Conservation (phyloP, 2,113 vertebrate species). For the Fulmarus glacialis region DNA sequence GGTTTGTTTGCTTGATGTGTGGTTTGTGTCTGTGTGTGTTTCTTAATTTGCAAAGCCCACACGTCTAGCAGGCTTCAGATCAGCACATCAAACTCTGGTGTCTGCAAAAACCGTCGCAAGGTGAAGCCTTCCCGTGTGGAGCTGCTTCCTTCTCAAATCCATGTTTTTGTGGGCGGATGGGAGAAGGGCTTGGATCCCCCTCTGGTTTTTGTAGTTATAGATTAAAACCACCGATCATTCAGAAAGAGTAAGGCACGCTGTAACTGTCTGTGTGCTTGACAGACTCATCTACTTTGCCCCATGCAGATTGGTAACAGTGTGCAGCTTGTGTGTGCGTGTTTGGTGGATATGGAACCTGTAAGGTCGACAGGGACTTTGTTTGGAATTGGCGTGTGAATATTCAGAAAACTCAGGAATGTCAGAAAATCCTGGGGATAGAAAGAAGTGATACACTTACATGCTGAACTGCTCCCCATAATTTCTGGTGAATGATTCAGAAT, state of each 20-base stretch:
- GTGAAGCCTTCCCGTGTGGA: not conserved
- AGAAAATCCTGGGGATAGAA: not conserved
- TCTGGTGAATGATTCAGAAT: not conserved
- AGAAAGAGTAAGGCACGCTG: rapidly evolving
- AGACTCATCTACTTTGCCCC: not conserved
- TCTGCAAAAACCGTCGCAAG: not conserved
- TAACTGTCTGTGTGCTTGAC: not conserved
- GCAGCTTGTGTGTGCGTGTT: not conserved
- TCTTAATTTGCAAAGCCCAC: not conserved
- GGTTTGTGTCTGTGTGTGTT: not conserved
- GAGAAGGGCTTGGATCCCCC: not conserved
- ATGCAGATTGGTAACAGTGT: rapidly evolving
- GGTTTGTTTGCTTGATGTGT: not conserved
- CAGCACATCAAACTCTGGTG: not conserved
- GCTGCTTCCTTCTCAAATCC: not conserved
- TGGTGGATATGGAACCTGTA: rapidly evolving
- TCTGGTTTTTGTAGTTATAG: not conserved
- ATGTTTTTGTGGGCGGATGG: not conserved
- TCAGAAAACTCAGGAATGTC: not conserved
- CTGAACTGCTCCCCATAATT: not conserved
- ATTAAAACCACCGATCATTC: not conserved
- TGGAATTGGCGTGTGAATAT: not conserved
- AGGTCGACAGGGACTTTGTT: not conserved
- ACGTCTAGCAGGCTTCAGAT: not conserved
- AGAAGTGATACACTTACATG: rapidly evolving